These are phyloP conservation scores for Mesochorus sp. DNA, from an alignment of 2,888 invertebrate species.

Conservation along the genomic window DNA sequence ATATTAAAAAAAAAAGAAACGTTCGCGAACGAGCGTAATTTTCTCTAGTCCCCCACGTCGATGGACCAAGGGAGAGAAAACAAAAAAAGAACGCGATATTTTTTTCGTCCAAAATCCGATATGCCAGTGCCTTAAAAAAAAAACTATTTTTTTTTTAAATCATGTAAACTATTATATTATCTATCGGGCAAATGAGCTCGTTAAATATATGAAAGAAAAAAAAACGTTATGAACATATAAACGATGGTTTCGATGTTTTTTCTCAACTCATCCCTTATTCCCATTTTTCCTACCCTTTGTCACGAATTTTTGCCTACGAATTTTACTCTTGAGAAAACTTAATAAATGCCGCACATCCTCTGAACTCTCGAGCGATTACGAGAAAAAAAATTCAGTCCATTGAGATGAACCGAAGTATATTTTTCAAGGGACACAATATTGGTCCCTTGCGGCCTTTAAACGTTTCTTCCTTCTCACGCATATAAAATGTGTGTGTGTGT, in stretches of 20 bases:
- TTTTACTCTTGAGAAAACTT: background rate
- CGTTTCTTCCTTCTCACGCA: too few relatives aligned
- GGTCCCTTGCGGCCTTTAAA: too few relatives aligned
- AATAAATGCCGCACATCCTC: background rate
- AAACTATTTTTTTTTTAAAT: too few relatives aligned
- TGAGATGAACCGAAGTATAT: too few relatives aligned
- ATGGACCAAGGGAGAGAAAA: conserved; percentile 49
- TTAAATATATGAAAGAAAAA: conserved; percentile 78
- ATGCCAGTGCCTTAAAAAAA: conserved; percentile 70
- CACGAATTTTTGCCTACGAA: background rate
- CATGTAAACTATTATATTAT: conserved; percentile 71
- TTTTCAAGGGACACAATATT: conserved; percentile 15
- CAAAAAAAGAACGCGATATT: conserved; percentile 23
- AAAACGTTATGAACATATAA: conserved; percentile 69
- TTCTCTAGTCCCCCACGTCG: conserved; percentile 55
- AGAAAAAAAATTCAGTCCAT: too few relatives aligned
- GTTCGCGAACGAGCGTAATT: conserved; percentile 52
- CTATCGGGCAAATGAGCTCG: conserved; percentile 70
- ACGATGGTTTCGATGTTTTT: conserved; percentile 10
- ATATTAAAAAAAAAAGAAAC: conserved; percentile 20
- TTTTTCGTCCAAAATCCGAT: conserved; percentile 64
- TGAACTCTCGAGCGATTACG: too few relatives aligned
- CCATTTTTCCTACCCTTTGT: background rate
- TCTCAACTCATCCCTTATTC: background rate
- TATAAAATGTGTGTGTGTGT: too few relatives aligned